Evolutionary conservation across 2,113 vertebrate species (phyloP).

Genomic region (Ictidomys tridecemlineatus): DNA sequence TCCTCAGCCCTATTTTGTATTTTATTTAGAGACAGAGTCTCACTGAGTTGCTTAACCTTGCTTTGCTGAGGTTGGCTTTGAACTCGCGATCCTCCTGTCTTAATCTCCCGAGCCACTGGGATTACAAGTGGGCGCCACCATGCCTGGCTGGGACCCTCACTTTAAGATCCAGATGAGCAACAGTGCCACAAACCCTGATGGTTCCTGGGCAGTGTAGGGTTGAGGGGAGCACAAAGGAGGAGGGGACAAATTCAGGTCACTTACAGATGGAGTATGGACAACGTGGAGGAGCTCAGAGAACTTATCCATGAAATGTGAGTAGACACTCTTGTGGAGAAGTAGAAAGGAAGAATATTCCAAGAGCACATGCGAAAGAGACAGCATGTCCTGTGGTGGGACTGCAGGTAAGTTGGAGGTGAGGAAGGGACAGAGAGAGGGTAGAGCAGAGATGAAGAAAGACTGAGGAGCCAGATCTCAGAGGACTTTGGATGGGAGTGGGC

Average conservation of each 20-base stretch:
- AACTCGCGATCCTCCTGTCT: no score
- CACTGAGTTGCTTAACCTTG: no score
- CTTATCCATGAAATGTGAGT: neutral
- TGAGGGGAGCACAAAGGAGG: neutral
- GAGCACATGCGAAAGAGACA: neutral
- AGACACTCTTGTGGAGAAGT: neutral
- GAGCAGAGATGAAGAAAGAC: neutral
- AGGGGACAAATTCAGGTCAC: neutral
- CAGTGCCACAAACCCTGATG: neutral
- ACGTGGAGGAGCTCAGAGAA: neutral
- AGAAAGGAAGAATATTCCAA: neutral
- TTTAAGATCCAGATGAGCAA: neutral
- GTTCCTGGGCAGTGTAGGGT: neutral
- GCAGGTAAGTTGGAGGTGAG: neutral
- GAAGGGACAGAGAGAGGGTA: neutral
- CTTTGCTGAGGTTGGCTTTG: no score
- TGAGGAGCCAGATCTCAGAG: neutral
- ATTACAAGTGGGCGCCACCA: no score
- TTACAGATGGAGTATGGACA: neutral
- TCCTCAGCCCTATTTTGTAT: no score
- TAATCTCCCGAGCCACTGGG: no score
- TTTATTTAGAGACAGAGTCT: no score
- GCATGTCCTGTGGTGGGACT: neutral
- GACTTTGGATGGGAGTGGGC: neutral
- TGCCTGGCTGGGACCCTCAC: neutral